phyloP scores from a whole-genome alignment of 2,888 invertebrate genomes.

The Lathronympha strigana region DNA sequence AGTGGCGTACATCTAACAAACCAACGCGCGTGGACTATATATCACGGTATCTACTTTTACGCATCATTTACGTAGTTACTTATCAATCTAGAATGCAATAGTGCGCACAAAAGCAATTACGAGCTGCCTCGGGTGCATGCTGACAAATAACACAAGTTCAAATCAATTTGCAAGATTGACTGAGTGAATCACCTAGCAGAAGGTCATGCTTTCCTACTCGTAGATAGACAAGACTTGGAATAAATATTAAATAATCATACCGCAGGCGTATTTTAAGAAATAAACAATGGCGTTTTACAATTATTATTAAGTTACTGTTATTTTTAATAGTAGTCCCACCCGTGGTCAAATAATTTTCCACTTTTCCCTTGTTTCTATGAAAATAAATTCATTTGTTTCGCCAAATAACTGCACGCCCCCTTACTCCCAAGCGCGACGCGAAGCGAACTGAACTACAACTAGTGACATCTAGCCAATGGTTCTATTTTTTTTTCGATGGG shows the following conservation, averaged over 20 bases:
- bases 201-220: background rate
- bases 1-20: too few relatives aligned
- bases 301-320: too few relatives aligned
- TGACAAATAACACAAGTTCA: conserved; percentile 60
- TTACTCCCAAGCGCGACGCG: too few relatives aligned
- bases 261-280: background rate
- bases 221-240: background rate
- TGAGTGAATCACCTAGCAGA: conserved; percentile 52
- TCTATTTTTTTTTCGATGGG: too few relatives aligned
- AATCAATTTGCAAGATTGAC: conserved; percentile 64
- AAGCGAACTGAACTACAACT: too few relatives aligned
- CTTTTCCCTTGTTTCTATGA: too few relatives aligned
- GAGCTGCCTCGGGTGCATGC: conserved; percentile 32
- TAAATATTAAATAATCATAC: background rate
- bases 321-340: too few relatives aligned
- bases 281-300: background rate
- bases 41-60: background rate
- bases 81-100: conserved; percentile 28
- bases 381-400: too few relatives aligned
- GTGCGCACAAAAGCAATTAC: conserved; percentile 37
- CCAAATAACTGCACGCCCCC: too few relatives aligned
- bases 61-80: conserved; percentile 7
- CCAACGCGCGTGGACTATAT: too few relatives aligned
- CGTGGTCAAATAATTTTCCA: too few relatives aligned
- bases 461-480: too few relatives aligned